Percentiles rank a stretch among this genome's conserved stretches.
phyloP scores from a whole-genome alignment of 2,113 vertebrate genomes.

The Actinemys pallida region DNA sequence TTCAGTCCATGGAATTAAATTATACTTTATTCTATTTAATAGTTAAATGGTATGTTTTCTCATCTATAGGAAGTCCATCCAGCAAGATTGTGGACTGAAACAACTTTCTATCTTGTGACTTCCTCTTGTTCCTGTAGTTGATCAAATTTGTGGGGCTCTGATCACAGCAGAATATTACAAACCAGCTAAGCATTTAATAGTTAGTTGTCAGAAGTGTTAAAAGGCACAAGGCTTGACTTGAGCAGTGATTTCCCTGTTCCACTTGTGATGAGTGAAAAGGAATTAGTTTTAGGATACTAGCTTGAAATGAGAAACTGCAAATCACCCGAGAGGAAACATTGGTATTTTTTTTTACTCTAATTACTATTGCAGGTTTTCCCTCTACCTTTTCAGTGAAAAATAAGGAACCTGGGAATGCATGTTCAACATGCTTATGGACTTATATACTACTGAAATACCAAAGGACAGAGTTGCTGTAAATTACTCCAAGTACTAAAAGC shows the following conservation, averaged over 20 bases:
- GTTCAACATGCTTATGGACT: slow-evolving; percentile 26
- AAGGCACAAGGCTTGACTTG: slow-evolving; percentile 80
- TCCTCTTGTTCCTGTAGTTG: background rate
- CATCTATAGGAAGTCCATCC: background rate
- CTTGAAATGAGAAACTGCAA: slow-evolving; percentile 67
- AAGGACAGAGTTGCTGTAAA: slow-evolving; percentile 62
- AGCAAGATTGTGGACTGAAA: slow-evolving; percentile 7
- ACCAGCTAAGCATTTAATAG: slow-evolving; percentile 51
- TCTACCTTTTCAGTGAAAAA: slow-evolving; percentile 52
- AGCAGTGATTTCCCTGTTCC: slow-evolving; percentile 60
- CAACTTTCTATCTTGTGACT: background rate
- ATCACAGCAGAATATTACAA: background rate
- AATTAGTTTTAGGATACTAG: slow-evolving; percentile 48
- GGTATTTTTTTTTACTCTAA: background rate
- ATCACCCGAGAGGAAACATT: slow-evolving; percentile 21
- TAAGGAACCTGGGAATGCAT: slow-evolving; percentile 64
- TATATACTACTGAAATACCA: slow-evolving; percentile 57
- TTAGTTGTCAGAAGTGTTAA: slow-evolving; percentile 59
- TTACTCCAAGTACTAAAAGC: slow-evolving; percentile 59
- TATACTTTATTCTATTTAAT: background rate
- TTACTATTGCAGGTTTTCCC: slow-evolving; percentile 21
- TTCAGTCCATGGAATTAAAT: background rate
- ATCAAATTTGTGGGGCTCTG: slow-evolving; percentile 10
- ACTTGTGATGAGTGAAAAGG: slow-evolving; percentile 22
- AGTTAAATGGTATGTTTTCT: background rate